Conservation (phyloP, 2,888 invertebrate species). For the Achlya flavicornis region DNA sequence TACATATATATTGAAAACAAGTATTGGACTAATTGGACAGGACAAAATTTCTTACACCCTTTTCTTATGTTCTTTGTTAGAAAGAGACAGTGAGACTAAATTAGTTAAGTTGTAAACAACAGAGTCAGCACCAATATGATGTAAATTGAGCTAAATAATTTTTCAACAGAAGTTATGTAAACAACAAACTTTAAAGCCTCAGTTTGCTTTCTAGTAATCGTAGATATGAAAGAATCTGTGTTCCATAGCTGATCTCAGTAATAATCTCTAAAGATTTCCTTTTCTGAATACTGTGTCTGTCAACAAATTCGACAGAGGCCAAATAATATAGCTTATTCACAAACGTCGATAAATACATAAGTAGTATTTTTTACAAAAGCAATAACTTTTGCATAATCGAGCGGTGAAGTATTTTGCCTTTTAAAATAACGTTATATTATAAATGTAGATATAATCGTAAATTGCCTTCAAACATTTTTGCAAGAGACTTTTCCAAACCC, state of each 20-base stretch:
- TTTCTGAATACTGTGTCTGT: neutral
- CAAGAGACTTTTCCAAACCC: neutral
- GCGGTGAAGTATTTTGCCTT: neutral
- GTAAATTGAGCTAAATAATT: no score
- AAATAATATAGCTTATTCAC: neutral
- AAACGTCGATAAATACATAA: neutral
- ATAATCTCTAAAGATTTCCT: neutral
- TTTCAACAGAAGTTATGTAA: no score
- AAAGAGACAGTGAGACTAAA: no score
- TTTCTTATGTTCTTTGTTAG: no score
- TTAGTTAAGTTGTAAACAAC: no score
- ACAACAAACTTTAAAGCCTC: no score
- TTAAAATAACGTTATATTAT: slow-evolving; percentile 4
- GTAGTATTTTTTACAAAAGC: neutral
- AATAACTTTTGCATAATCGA: slow-evolving; percentile 7
- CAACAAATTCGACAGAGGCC: neutral
- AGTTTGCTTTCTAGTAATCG: neutral
- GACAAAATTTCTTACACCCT: no score
- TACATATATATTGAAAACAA: no score
- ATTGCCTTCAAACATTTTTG: no score
- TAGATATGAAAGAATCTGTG: neutral
- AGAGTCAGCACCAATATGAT: no score
- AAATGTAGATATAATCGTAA: neutral
- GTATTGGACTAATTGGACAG: no score
- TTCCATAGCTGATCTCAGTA: neutral